Base-by-base conservation (phyloP, 2,888 invertebrate species). In the Meghimatium bilineatum region DNA sequence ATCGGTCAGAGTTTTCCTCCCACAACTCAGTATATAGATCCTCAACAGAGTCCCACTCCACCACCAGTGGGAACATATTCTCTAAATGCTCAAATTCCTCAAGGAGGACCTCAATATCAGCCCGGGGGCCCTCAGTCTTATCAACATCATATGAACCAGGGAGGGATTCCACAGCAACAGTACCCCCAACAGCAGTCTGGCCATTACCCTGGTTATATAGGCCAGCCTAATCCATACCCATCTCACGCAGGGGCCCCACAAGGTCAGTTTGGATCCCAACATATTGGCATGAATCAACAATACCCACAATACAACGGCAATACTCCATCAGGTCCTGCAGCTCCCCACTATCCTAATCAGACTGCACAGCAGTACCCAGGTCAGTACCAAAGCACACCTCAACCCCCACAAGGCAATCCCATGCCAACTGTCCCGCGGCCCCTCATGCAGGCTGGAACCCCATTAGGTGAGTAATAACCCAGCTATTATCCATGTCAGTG, bases 361-460 rank as follows among this genome's bases (percentile, higher is more conserved):
- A 76, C 76, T 26, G 76, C 60, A 69, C 84, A 76, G 60, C 84
- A 74, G 66, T 80, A 84, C 52, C 80, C 80, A 8, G 76, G 80
- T 1, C 80, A 75, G 49, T 80, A 60, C 29, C 75, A 75, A 71
- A 71, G 67, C 1, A 56, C 60, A 14, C 38, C 82, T 3, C 66
- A 63, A 20, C 44, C 69, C 10, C 66, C 49, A 26, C 83, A 78
- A 71, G 49, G 63, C 29, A 52, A 38, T 38, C 52, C 82, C 38
- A 38, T 66, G 49, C 66, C 82, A 82, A 49, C 32, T 49, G 36
- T 12, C 38, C 69, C 66, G 32, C 56, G 83, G 38, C 32, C 52
- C 14, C 71, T 71, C 17, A 77, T 77, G 77, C 26, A 67, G 49
- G 76, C 52, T 38, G 77, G 69, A 32, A 56, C 67, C 23, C 26